A percentile compares a stretch with the other conserved stretches of the same genome.
Evolutionary conservation across 1,140 invertebrate genomes (phyloP).

Genomic region (Limonius californicus): DNA sequence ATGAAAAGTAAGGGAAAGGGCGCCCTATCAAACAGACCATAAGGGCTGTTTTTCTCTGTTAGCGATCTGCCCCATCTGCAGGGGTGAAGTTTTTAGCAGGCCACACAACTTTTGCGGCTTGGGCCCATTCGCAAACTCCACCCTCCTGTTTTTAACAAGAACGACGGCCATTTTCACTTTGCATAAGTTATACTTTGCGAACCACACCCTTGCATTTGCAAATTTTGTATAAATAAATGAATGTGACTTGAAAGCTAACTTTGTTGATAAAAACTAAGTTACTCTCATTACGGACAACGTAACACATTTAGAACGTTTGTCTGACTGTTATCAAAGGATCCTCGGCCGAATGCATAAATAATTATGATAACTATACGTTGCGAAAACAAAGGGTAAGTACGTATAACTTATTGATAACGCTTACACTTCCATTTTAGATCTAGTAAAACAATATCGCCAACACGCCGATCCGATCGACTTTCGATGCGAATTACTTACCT

Average conservation of each 20-base stretch:
- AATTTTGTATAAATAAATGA: conserved; percentile 25
- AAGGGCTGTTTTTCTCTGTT: conserved; percentile 38
- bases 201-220: conserved; percentile 39
- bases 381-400: no score
- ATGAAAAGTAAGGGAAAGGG: conserved; percentile 33
- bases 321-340: not conserved
- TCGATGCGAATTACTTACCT: not conserved
- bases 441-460: no score
- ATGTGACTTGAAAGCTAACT: conserved; percentile 15
- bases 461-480: no score
- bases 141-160: conserved; percentile 44
- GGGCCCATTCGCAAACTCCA: conserved; percentile 42
- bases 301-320: conserved; percentile 1
- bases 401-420: no score
- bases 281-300: conserved; percentile 2
- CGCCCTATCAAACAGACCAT: conserved; percentile 34
- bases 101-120: conserved; percentile 46
- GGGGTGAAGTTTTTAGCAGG: conserved; percentile 42
- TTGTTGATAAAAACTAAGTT: conserved; percentile 24
- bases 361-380: no score
- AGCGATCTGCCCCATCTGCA: conserved; percentile 33
- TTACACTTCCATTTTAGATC: no score
- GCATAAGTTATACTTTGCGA: conserved; percentile 43
- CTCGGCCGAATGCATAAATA: not conserved
- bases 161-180: conserved; percentile 45